These are phyloP conservation scores for Leptopilina drosophilae DNA, from an alignment of 2,888 invertebrate genomes.

Conservation along the genomic window DNA sequence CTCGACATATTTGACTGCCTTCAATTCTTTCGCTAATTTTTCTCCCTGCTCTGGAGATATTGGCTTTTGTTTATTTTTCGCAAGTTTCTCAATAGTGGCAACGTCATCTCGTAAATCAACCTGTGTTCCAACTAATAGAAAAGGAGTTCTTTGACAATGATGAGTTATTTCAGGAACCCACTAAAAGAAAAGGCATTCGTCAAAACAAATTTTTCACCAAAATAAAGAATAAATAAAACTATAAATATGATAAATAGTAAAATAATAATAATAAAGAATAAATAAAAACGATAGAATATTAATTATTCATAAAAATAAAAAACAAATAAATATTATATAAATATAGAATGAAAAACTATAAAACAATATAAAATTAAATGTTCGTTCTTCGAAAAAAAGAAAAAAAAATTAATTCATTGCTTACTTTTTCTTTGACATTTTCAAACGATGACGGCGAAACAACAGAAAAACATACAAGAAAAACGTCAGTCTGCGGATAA, in stretches of 20 bases:
- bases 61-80: conserved; percentile 99
- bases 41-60: conserved; percentile 97
- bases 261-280: too few relatives aligned
- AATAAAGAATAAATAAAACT: neutral
- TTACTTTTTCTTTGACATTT: conserved; percentile 98
- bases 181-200: conserved; percentile 78
- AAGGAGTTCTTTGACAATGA: conserved; percentile 99
- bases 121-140: conserved; percentile 97
- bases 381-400: neutral
- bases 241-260: too few relatives aligned
- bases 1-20: conserved; percentile 99
- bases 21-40: conserved; percentile 97
- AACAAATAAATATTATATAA: too few relatives aligned
- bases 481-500: conserved; percentile 95
- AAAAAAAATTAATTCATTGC: neutral
- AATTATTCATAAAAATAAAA: too few relatives aligned
- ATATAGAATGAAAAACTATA: too few relatives aligned
- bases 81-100: conserved; percentile 94
- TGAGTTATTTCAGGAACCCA: conserved; percentile 99
- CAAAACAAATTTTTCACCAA: conserved; percentile 20
- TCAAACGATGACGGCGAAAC: conserved; percentile 99
- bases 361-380: neutral
- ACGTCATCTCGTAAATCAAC: conserved; percentile 98
- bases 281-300: too few relatives aligned
- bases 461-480: conserved; percentile 87